Percentiles rank a stretch among this genome's conserved stretches.
These are phyloP conservation scores for Suricata suricatta DNA, from an alignment of 2,113 vertebrate species.

Conservation along the genomic window DNA sequence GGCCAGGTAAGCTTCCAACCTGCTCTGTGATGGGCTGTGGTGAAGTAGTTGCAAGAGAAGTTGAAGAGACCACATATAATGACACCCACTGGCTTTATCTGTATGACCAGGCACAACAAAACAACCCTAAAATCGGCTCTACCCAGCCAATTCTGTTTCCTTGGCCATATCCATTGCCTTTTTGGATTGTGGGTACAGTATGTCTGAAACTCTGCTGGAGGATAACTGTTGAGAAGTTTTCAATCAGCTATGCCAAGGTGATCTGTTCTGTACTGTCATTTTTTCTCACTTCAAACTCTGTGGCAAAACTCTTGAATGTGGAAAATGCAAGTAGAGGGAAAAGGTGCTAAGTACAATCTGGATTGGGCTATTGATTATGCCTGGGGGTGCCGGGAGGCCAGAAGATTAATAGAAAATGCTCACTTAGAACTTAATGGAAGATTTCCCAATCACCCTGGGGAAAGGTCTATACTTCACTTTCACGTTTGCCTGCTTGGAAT, in stretches of 20 bases:
- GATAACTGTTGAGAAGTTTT: background rate
- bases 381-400: background rate
- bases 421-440: background rate
- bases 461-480: background rate
- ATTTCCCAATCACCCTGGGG: background rate
- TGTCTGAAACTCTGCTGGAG: background rate
- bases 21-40: background rate
- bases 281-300: background rate
- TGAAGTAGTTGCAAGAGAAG: background rate
- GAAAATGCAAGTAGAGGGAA: background rate
- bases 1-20: background rate
- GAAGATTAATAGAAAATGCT: constrained; percentile 46
- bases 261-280: background rate
- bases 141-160: background rate
- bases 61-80: background rate
- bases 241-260: background rate
- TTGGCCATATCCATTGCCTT: background rate
- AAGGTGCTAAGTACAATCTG: background rate
- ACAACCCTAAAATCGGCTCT: background rate
- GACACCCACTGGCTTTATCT: background rate
- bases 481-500: background rate
- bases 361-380: background rate
- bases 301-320: background rate
- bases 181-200: background rate
- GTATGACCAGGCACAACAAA: background rate